Evolutionary conservation across 2,113 vertebrate genomes (phyloP).

Genomic region (Zosterops borbonicus): DNA sequence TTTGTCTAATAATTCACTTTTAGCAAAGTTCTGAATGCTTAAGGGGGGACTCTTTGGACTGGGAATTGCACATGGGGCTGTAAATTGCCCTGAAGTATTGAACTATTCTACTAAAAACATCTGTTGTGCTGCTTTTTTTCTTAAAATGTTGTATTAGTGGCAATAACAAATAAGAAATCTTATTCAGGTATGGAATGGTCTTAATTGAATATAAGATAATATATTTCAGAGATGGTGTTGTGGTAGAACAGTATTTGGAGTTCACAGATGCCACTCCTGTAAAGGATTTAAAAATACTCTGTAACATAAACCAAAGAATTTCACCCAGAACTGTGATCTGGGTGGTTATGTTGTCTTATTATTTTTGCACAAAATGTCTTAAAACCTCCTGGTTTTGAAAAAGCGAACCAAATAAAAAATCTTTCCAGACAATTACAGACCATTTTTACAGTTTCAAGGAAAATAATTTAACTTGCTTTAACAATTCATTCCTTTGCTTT

Average conservation of each 20-base stretch:
- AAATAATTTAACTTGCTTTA: background rate
- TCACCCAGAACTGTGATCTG: fast-evolving
- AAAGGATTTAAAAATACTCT: background rate
- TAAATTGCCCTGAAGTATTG: background rate
- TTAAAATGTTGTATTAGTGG: background rate
- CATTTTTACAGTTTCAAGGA: background rate
- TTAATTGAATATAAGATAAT: background rate
- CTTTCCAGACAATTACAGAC: background rate
- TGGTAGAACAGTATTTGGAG: background rate
- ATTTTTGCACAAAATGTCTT: background rate
- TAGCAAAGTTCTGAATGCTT: background rate
- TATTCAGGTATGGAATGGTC: background rate
- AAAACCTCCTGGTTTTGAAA: background rate
- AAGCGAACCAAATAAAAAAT: background rate
- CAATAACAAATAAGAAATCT: background rate
- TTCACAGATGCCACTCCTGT: background rate
- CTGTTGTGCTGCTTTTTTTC: background rate
- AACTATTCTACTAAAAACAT: background rate
- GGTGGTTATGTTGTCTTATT: background rate
- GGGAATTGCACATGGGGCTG: background rate
- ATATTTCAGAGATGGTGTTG: background rate
- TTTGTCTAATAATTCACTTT: background rate
- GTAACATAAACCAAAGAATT: background rate
- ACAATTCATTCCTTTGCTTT: background rate
- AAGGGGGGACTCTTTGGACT: background rate